phyloP scores from a whole-genome alignment of 2,113 vertebrate genomes.

The Eleginops maclovinus region DNA sequence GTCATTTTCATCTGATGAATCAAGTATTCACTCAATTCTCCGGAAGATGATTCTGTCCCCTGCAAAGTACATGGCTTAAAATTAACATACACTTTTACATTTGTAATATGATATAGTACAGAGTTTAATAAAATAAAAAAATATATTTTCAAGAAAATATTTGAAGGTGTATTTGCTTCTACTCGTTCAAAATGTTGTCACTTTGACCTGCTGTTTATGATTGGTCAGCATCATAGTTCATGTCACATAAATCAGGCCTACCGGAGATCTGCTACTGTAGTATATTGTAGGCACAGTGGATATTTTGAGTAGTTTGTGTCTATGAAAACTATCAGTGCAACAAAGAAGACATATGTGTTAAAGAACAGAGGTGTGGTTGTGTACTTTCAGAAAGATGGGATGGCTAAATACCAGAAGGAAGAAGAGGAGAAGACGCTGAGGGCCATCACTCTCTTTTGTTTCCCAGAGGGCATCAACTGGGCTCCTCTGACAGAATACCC shows the following conservation, averaged over 20 bases:
- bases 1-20: too few species aligned
- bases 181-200: neutral
- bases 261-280: neutral
- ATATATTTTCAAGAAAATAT: too few species aligned
- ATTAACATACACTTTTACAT: too few species aligned
- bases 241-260: neutral
- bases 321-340: neutral
- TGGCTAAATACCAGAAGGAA: slow-evolving; percentile 91
- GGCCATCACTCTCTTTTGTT: slow-evolving; percentile 96
- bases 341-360: neutral
- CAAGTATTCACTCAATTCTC: too few species aligned
- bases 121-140: too few species aligned
- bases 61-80: too few species aligned
- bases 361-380: slow-evolving; percentile 9
- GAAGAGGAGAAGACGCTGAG: slow-evolving; percentile 92
- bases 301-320: neutral
- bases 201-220: neutral
- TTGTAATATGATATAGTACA: too few species aligned
- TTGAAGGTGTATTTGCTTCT: neutral
- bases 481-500: slow-evolving; percentile 88
- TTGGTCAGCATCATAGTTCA: neutral
- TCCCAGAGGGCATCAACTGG: slow-evolving; percentile 93
- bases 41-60: too few species aligned
- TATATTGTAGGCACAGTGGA: neutral
- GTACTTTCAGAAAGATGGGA: slow-evolving; percentile 86